A percentile compares a stretch with the other conserved stretches of the same genome.
Evolutionary conservation across 2,797 vertebrate genomes (phyloP).

Genomic region (Balearica regulorum): DNA sequence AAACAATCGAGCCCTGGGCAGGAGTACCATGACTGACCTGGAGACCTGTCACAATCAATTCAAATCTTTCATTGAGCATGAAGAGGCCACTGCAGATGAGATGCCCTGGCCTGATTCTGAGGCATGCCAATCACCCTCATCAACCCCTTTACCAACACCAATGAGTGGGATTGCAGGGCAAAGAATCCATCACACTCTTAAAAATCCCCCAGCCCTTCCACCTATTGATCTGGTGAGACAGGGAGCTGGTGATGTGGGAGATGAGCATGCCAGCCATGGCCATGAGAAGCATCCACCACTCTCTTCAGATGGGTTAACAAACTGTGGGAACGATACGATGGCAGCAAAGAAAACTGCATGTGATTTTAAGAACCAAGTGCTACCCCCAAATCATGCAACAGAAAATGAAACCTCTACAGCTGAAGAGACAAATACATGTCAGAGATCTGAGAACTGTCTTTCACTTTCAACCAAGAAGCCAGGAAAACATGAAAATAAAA

Average conservation of each 20-base stretch:
- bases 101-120: not conserved
- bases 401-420: not conserved
- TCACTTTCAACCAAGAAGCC: not conserved
- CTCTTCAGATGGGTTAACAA: not conserved
- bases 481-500: not conserved
- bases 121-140: not conserved
- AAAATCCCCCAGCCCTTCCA: not conserved
- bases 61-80: not conserved
- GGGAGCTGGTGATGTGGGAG: not conserved
- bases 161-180: not conserved
- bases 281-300: not conserved
- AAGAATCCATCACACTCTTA: not conserved
- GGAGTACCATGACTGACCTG: not conserved
- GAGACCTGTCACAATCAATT: not conserved
- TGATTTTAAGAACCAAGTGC: not conserved
- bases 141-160: not conserved
- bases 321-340: rapidly evolving
- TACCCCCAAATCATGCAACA: not conserved
- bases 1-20: not conserved
- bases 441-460: not conserved
- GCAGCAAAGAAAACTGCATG: not conserved
- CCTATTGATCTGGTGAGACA: not conserved
- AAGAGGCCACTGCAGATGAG: not conserved
- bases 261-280: not conserved
- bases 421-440: not conserved